phyloP scores from a whole-genome alignment of 2,888 invertebrate genomes.

The Thelaira solivaga region DNA sequence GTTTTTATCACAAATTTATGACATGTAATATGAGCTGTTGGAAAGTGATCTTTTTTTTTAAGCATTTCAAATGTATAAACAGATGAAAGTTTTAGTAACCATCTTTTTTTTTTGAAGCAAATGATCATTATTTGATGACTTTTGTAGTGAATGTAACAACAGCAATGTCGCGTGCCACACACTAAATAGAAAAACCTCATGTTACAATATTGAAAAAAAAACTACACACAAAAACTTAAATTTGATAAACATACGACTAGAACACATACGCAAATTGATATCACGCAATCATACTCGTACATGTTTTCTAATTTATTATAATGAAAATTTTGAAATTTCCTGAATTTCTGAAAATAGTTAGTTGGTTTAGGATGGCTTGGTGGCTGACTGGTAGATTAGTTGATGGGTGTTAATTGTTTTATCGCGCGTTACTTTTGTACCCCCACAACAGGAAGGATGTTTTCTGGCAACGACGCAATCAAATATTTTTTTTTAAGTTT shows the following conservation, averaged over 20 bases:
- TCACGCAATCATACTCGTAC: slow-evolving; percentile 4
- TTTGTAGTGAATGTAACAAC: slow-evolving; percentile 13
- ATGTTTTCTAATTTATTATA: slow-evolving; percentile 26
- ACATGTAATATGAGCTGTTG: slow-evolving; percentile 56
- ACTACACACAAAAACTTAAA: slow-evolving; percentile 33
- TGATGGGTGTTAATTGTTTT: slow-evolving; percentile 58
- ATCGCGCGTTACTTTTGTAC: slow-evolving; percentile 30
- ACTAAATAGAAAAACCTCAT: slow-evolving; percentile 35
- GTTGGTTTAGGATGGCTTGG: slow-evolving; percentile 3
- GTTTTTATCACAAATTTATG: slow-evolving; percentile 44
- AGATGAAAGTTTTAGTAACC: slow-evolving; percentile 48
- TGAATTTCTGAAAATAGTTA: slow-evolving; percentile 38
- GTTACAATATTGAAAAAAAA: slow-evolving; percentile 30
- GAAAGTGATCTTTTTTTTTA: slow-evolving; percentile 26
- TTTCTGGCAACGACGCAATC: not conserved
- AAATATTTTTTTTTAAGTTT: no score
- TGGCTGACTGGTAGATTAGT: not conserved
- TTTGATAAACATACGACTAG: no score
- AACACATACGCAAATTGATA: slow-evolving; percentile 12
- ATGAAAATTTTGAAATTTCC: slow-evolving; percentile 33
- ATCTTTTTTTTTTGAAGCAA: not conserved
- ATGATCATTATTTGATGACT: slow-evolving; percentile 18
- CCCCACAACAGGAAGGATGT: not conserved
- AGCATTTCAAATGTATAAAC: slow-evolving; percentile 21
- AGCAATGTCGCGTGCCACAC: slow-evolving; percentile 56